phyloP scores from a whole-genome alignment of 1,140 invertebrate genomes.

The Dreissena rostriformis region DNA sequence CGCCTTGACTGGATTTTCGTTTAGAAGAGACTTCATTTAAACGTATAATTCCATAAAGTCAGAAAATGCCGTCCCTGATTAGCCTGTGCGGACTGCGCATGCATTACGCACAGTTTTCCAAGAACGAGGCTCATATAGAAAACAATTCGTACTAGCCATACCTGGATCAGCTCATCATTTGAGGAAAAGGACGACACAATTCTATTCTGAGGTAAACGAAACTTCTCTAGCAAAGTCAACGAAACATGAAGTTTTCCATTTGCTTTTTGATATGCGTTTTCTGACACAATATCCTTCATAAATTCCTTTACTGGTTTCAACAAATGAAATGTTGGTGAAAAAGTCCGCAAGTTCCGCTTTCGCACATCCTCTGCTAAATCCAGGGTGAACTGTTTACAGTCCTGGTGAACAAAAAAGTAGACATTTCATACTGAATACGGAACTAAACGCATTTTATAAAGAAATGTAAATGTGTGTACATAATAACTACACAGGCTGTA shows the following conservation, averaged over 20 bases:
- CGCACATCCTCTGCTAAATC: conserved; percentile 67
- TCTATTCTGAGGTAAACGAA: conserved; percentile 68
- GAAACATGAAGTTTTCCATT: conserved; percentile 71
- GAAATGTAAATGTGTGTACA: too few relatives aligned
- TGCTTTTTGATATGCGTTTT: conserved; percentile 69
- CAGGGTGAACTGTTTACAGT: conserved; percentile 65
- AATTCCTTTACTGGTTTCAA: conserved; percentile 64
- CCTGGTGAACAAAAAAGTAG: conserved; percentile 49
- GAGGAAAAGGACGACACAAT: conserved; percentile 67
- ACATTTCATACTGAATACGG: too few relatives aligned
- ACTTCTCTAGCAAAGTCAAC: conserved; percentile 64
- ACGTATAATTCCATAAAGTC: too few relatives aligned
- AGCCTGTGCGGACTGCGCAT: too few relatives aligned
- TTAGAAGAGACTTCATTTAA: too few relatives aligned
- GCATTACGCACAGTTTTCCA: too few relatives aligned
- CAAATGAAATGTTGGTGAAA: conserved; percentile 72
- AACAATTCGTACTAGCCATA: conserved; percentile 23
- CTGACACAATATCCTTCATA: conserved; percentile 66
- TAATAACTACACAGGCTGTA: too few relatives aligned
- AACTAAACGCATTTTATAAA: too few relatives aligned
- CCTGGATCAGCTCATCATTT: conserved; percentile 73
- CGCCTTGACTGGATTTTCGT: too few relatives aligned
- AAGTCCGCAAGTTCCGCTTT: conserved; percentile 66
- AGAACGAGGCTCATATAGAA: too few relatives aligned
- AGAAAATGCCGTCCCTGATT: too few relatives aligned